These are phyloP conservation scores for Pelobates cultripes DNA, from an alignment of 2,797 vertebrate species.

Conservation along the genomic window DNA sequence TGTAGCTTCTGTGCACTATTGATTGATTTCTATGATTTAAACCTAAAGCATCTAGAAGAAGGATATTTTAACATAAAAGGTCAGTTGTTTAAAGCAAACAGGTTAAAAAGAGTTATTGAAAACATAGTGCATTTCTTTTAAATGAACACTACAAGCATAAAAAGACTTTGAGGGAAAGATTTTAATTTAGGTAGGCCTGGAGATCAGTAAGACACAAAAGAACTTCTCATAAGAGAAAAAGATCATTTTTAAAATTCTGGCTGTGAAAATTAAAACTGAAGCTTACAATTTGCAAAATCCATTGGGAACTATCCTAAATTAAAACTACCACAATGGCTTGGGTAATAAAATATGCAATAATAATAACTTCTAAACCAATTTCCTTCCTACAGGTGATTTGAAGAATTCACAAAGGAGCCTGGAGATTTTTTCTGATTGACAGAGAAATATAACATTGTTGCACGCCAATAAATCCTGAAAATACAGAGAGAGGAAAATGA, in stretches of 20 bases:
- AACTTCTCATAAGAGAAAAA: constrained; percentile 61
- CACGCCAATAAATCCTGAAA: neutral
- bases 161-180: constrained; percentile 3
- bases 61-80: neutral
- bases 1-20: too few relatives aligned
- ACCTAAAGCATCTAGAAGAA: too few relatives aligned
- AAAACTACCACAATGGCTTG: constrained; percentile 64
- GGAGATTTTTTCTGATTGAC: constrained; percentile 29
- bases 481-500: too few relatives aligned
- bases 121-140: neutral
- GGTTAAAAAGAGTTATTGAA: neutral
- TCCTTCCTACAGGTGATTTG: constrained; percentile 61
- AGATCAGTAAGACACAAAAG: constrained; percentile 64
- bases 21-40: too few relatives aligned
- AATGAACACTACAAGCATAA: neutral
- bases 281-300: constrained; percentile 59
- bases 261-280: constrained; percentile 66
- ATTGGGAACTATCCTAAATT: constrained; percentile 62
- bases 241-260: constrained; percentile 60
- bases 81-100: neutral
- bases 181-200: constrained; percentile 58
- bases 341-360: constrained; percentile 61
- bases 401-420: constrained; percentile 63
- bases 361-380: constrained; percentile 66
- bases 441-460: neutral